A percentile compares a stretch with the other conserved stretches of the same genome.
phyloP scores from a whole-genome alignment of 2,113 vertebrate genomes.

The Pitta sordida region DNA sequence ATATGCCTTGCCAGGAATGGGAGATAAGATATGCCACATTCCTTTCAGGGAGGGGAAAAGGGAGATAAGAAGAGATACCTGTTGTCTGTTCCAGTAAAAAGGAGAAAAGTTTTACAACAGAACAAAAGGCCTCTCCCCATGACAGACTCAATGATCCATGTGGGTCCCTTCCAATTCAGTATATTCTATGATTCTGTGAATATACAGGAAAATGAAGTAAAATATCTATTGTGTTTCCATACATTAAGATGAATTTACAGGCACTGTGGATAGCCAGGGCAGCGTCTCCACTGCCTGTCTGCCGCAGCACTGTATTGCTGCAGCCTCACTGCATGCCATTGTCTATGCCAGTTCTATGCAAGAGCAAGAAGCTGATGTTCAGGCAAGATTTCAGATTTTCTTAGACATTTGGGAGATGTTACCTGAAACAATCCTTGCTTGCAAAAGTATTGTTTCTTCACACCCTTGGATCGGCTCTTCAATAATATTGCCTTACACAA shows the following conservation, averaged over 20 bases:
- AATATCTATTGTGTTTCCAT: not conserved
- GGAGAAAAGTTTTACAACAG: too few relatives aligned
- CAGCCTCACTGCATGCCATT: not conserved
- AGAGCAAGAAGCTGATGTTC: not conserved
- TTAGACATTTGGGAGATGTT: not conserved
- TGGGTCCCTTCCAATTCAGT: not conserved
- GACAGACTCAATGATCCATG: not conserved
- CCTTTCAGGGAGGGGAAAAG: too few relatives aligned
- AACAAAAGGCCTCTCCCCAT: too few relatives aligned
- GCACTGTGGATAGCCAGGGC: not conserved
- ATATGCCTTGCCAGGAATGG: too few relatives aligned
- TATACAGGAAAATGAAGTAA: not conserved
- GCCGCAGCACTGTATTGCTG: not conserved
- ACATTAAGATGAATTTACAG: not conserved
- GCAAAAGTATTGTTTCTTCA: not conserved
- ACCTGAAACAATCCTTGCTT: not conserved
- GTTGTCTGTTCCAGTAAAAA: too few relatives aligned
- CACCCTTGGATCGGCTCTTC: not conserved
- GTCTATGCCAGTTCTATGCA: not conserved
- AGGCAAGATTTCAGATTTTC: not conserved
- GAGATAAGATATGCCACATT: too few relatives aligned
- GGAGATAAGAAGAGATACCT: too few relatives aligned
- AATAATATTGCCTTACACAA: not conserved
- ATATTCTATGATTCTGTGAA: not conserved
- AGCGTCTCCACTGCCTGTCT: not conserved